Evolutionary conservation across 2,888 invertebrate species (phyloP), one percentile per base, ranked within the genome.

Genomic region (Lamellibrachia columna): DNA sequence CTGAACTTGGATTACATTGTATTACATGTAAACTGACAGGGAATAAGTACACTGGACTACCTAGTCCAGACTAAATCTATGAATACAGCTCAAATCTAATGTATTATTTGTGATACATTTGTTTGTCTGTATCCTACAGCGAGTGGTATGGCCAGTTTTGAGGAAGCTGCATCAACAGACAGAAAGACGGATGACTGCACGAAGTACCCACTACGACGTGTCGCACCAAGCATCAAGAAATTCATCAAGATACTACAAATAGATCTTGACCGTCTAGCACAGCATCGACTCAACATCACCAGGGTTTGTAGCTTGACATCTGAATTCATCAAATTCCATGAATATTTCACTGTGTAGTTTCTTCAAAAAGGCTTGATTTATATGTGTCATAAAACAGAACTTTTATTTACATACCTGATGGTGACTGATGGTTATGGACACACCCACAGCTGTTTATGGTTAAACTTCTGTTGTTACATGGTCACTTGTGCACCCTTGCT

Each of bases 211-310:
- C 94, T 95, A 11, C 93, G 94, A 92, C 93, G 95, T 53, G 93
- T 96, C 52, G 95, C 95, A 92, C 94, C 94, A 90, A 94, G 95
- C 7, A 94, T 96, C 22, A 93, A 94, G 90, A 95, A 95, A 90
- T 96, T 96, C 93, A 93, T 95, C 52, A 95, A 95, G 91, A 95
- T 96, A 53, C 94, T 95, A 53, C 94, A 95, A 90, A 95, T 95
- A 91, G 95, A 95, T 91, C 93, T 96, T 9, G 95, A 94, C 7
- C 93, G 96, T 52, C 93, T 95, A 52, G 94, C 95, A 28, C 94
- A 94, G 93, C 96, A 96, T 92, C 94, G 93, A 90, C 90, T 94
- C 1, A 95, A 95, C 93, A 95, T 96, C 28, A 94, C 95, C 92
- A 95, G 94, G 94, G 95, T 96, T 93, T 92, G 53, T 90, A 53